Percentiles rank a stretch among this genome's conserved stretches.
phyloP scores from a whole-genome alignment of 2,888 invertebrate genomes.

The Heteropelma amictum region DNA sequence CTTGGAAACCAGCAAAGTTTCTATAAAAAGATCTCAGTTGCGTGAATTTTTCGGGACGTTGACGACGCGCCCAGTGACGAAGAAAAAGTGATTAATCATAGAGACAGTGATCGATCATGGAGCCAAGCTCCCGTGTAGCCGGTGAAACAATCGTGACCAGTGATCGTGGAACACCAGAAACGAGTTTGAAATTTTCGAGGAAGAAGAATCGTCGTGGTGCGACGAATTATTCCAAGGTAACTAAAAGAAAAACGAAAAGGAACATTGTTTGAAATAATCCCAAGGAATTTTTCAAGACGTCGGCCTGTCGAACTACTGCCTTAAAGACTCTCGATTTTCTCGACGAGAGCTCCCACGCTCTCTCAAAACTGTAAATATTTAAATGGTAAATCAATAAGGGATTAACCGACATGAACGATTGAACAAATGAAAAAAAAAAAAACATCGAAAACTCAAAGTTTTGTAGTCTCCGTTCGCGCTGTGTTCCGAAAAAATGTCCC shows the following conservation, averaged over 20 bases:
- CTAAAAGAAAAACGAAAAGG: not conserved
- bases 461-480: slow-evolving; percentile 7
- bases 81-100: not conserved
- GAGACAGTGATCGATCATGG: slow-evolving; percentile 50
- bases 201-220: not conserved
- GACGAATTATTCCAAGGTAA: not conserved
- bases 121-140: slow-evolving; percentile 32
- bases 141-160: slow-evolving; percentile 44
- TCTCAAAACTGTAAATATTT: slow-evolving; percentile 51
- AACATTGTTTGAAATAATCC: slow-evolving; percentile 57
- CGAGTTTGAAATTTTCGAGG: not conserved
- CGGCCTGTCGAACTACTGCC: slow-evolving; percentile 65
- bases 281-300: slow-evolving; percentile 55
- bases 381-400: no score
- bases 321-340: slow-evolving; percentile 59
- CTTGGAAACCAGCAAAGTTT: no score
- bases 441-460: slow-evolving; percentile 7
- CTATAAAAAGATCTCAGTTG: slow-evolving; percentile 13
- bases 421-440: slow-evolving; percentile 41
- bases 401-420: no score
- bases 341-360: slow-evolving; percentile 45
- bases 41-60: slow-evolving; percentile 12
- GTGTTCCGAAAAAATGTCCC: not conserved
- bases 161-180: slow-evolving; percentile 21
- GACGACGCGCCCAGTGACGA: slow-evolving; percentile 25